Evolutionary conservation across 2,888 invertebrate genomes (phyloP).

Genomic region (Polyommatus iphigenia): DNA sequence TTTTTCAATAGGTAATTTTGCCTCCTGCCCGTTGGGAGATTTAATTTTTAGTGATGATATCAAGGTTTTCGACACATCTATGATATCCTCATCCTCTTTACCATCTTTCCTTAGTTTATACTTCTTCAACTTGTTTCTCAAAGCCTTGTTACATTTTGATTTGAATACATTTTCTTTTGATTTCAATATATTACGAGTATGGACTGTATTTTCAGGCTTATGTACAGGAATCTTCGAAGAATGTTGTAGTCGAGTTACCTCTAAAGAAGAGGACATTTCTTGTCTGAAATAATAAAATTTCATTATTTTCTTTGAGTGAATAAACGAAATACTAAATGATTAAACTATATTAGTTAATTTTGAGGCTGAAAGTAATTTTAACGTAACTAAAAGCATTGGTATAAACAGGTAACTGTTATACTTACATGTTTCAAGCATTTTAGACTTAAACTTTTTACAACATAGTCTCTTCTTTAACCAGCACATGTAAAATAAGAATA

Average conservation of each 20-base stretch:
- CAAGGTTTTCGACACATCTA: constrained; percentile 65
- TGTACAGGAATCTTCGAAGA: constrained; percentile 32
- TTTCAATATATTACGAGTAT: constrained; percentile 47
- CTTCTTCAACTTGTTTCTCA: constrained; percentile 67
- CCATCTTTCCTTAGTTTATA: constrained; percentile 68
- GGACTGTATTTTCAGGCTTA: constrained; percentile 42
- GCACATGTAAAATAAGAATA: neutral
- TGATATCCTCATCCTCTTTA: constrained; percentile 66
- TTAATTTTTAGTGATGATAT: constrained; percentile 58
- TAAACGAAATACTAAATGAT: neutral
- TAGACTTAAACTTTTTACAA: neutral
- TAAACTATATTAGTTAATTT: neutral
- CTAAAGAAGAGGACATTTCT: constrained; percentile 60
- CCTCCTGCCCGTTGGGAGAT: constrained; percentile 51
- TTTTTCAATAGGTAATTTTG: constrained; percentile 34
- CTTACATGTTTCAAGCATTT: neutral
- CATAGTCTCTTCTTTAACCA: neutral
- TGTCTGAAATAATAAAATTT: constrained; percentile 20
- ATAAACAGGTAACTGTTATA: neutral
- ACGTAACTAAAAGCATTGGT: neutral
- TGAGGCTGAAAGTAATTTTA: neutral
- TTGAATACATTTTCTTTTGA: constrained; percentile 57
- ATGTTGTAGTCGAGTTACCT: constrained; percentile 34
- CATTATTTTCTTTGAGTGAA: neutral
- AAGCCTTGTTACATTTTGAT: constrained; percentile 54